phyloP scores from a whole-genome alignment of 2,888 invertebrate species.

The Odontocerum albicorne region DNA sequence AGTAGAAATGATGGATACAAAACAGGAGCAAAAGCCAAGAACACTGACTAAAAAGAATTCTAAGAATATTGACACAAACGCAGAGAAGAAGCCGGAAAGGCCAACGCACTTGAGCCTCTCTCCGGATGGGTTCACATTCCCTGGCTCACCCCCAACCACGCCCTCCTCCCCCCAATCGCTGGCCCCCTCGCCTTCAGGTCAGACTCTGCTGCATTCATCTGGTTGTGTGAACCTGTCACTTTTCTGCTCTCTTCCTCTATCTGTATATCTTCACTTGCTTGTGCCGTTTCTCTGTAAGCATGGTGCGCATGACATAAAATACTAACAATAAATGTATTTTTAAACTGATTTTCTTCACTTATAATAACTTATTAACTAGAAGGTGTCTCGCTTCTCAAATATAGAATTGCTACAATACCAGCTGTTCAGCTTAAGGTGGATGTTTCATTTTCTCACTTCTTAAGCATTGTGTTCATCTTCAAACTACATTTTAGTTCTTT shows the following conservation, averaged over 20 bases:
- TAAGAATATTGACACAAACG: conserved; percentile 18
- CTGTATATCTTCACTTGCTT: background rate
- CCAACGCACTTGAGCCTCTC: conserved; percentile 56
- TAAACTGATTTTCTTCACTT: too few species aligned
- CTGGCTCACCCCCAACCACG: conserved; percentile 45
- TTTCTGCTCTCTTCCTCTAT: conserved; percentile 1
- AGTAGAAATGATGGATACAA: background rate
- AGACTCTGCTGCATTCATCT: conserved; percentile 18
- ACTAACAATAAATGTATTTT: too few species aligned
- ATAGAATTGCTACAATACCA: too few species aligned
- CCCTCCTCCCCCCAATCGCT: conserved; percentile 52
- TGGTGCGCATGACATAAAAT: background rate
- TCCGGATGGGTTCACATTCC: conserved; percentile 39
- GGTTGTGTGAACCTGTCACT: conserved; percentile 12
- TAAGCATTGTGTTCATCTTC: too few species aligned
- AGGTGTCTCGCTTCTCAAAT: too few species aligned
- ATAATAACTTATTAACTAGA: too few species aligned
- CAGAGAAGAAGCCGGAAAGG: conserved; percentile 41
- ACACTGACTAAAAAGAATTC: conserved; percentile 9
- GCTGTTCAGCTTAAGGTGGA: too few species aligned
- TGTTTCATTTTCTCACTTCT: too few species aligned
- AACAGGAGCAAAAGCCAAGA: conserved; percentile 10
- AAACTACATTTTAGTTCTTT: too few species aligned
- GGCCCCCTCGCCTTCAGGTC: conserved; percentile 53
- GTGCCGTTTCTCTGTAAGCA: background rate